Percentiles rank a stretch among this genome's conserved stretches.
Evolutionary conservation across 2,888 invertebrate genomes (phyloP).

Genomic region (Villa cingulata): DNA sequence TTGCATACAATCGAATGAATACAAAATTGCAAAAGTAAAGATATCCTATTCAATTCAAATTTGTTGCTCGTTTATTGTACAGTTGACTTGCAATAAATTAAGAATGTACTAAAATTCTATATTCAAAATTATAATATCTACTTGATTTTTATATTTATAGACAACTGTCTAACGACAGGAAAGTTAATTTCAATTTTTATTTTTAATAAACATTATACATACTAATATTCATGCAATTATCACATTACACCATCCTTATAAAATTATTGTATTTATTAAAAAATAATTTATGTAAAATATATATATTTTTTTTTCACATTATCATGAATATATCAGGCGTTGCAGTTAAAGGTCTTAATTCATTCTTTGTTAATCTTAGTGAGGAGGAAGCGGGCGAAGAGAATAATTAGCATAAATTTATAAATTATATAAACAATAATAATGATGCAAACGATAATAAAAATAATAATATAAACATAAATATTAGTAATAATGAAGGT

Average conservation of each 20-base stretch:
- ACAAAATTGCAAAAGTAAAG: too few species aligned
- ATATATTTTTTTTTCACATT: neutral
- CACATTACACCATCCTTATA: neutral
- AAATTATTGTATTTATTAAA: slow-evolving; percentile 2
- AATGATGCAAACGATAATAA: too few species aligned
- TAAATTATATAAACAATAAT: slow-evolving; percentile 5
- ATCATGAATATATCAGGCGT: slow-evolving; percentile 24
- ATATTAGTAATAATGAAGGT: too few species aligned
- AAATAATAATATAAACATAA: too few species aligned
- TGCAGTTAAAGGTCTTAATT: slow-evolving; percentile 31
- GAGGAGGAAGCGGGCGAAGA: slow-evolving; percentile 29
- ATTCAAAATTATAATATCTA: too few species aligned
- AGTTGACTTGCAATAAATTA: too few species aligned
- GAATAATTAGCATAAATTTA: slow-evolving; percentile 19
- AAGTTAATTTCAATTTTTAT: too few species aligned
- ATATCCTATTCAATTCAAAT: too few species aligned
- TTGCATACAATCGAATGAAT: too few species aligned
- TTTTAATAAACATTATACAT: too few species aligned
- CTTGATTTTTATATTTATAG: neutral
- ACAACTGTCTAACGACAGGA: neutral
- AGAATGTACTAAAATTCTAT: too few species aligned
- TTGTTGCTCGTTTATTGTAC: too few species aligned
- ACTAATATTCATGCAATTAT: neutral
- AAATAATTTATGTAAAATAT: neutral
- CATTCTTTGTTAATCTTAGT: slow-evolving; percentile 27